Base-by-base conservation (phyloP, 1,140 invertebrate species). In the Aleiodes sp. region DNA sequence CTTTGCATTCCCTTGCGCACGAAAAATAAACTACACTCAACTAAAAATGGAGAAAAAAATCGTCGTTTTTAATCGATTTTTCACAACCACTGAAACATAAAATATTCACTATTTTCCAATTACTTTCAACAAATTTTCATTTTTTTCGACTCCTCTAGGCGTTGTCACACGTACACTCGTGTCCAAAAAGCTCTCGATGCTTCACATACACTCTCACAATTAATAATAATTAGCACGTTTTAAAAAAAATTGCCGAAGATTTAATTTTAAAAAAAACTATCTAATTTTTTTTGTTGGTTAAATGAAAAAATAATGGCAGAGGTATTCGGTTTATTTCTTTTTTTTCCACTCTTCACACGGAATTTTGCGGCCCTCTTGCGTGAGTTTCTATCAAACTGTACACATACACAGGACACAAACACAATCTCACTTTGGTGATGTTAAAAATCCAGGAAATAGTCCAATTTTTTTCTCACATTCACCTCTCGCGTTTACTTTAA, bases 151-250 rank as follows among this genome's bases (percentile, higher is more conserved):
- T 70, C 64, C 21, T 21, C 46, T 64, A 64, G 62, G 62, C 62
- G 62, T 64, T 64, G 62, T 64, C 62, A 26, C 56, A 59, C 56
- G 26, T 24, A 28, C 12, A 43, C 39, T 43, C 12, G 16, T 43
- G 6, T 43, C 6, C 4, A 68, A 73, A 65, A 69, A 73, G 75
- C 71, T 65, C 74, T 33, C 31, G 39, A 26, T 46, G 59, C 28
- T 35, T 56, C 31, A 33, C 16, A 35, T 14, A 10, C 12, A 33
- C 9, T 21, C 16, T 39, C 12, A 33, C 12, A 33, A 0, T 0
- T 33, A 33, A 8, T 8, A 71, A 70, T 77, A 76, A 73, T 77
- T 75, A 75, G 68, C 73, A 31, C 8, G 1, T 8, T 31, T 33
- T 19, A 19, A 35, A 37, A 62, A 24, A 60, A 60, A 29, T 26